Conservation (phyloP, 2,113 vertebrate genomes). For the Microcebus jonahi region DNA sequence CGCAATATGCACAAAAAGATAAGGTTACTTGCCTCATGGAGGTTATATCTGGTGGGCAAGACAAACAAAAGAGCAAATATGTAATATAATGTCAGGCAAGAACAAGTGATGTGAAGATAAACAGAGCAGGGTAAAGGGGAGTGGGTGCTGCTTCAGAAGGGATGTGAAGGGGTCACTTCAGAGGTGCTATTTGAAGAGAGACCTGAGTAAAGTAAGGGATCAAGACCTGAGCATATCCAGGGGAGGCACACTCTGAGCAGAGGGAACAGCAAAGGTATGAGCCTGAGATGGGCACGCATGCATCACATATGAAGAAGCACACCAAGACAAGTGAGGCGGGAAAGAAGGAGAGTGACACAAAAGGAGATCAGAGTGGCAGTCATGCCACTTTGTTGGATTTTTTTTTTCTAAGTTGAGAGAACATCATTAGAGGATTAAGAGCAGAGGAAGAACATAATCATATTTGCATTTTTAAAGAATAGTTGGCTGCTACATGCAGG, state of each 20-base stretch:
- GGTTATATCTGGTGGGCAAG: background rate
- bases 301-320: background rate
- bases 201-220: background rate
- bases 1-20: background rate
- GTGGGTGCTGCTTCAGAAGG: too few species aligned
- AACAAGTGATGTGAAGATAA: background rate
- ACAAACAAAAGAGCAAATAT: background rate
- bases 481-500: background rate
- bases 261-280: too few species aligned
- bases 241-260: background rate
- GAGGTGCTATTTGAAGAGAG: background rate
- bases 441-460: background rate
- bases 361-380: background rate
- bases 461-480: background rate
- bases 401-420: background rate
- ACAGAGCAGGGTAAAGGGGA: background rate
- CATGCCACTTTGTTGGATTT: background rate
- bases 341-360: background rate
- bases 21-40: background rate
- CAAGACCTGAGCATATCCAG: background rate
- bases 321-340: background rate
- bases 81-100: background rate
- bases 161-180: background rate
- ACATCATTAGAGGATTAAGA: background rate
- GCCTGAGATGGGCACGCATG: background rate